These are phyloP conservation scores for Dendroctonus valens DNA, from an alignment of 1,140 invertebrate species.

Conservation along the genomic window DNA sequence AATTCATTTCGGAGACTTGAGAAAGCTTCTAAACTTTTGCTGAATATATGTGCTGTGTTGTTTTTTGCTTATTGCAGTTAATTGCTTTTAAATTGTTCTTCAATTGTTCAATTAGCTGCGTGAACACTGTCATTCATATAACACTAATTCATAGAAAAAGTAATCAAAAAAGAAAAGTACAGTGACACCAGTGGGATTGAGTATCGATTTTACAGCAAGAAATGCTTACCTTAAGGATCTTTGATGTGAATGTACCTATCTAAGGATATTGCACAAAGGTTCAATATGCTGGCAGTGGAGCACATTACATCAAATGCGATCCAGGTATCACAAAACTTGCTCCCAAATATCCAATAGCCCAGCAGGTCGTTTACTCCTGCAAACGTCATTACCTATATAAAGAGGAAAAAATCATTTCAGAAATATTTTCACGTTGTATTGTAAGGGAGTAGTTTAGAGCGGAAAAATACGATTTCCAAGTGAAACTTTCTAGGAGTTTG, in stretches of 20 bases:
- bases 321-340: constrained; percentile 97
- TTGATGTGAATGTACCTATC: constrained; percentile 98
- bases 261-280: constrained; percentile 95
- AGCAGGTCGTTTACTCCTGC: constrained; percentile 61
- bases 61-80: no score
- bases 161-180: neutral
- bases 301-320: constrained; percentile 99
- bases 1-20: neutral
- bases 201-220: neutral
- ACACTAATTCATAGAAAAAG: neutral
- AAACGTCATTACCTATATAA: constrained; percentile 79
- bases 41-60: no score
- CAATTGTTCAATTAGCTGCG: neutral
- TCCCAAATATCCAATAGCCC: constrained; percentile 93
- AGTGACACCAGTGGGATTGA: neutral
- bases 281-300: constrained; percentile 96
- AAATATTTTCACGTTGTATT: no score
- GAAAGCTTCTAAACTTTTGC: no score
- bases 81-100: neutral
- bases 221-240: constrained; percentile 73
- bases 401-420: constrained; percentile 6
- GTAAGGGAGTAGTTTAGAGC: no score
- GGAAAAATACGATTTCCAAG: no score
- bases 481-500: no score
- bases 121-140: neutral